Conservation (phyloP, 2,797 vertebrate genomes). For the Brachyrhaphis roseni region DNA sequence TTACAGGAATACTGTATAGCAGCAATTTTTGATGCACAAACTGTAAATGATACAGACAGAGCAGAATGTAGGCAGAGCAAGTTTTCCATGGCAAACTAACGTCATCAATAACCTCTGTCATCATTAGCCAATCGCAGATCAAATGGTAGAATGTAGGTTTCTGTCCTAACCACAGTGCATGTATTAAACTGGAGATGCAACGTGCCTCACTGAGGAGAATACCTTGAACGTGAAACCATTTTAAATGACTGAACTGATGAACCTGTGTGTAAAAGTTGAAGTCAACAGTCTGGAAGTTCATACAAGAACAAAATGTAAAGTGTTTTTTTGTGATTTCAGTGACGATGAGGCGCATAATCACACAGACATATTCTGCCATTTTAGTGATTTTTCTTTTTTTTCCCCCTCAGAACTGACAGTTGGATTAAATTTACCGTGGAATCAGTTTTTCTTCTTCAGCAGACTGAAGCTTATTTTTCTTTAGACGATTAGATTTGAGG, state of each 20-base stretch:
- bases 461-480: not conserved
- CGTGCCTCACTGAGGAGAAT: not conserved
- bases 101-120: constrained; percentile 45
- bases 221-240: not conserved
- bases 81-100: constrained; percentile 55
- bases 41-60: constrained; percentile 6
- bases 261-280: not conserved
- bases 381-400: not conserved
- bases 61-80: constrained; percentile 32
- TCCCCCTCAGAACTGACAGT: not conserved
- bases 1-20: constrained; percentile 35
- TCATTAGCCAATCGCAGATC: constrained; percentile 14
- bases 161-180: constrained; percentile 10
- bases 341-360: not conserved
- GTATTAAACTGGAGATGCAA: not conserved
- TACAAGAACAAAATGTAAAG: not conserved
- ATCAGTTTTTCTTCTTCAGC: not conserved
- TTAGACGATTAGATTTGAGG: not conserved
- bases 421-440: not conserved
- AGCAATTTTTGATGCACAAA: not conserved
- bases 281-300: not conserved
- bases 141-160: not conserved
- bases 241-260: not conserved
- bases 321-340: not conserved
- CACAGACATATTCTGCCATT: not conserved